Conservation (phyloP, 2,113 vertebrate species). For the Phalacrocorax aristotelis region DNA sequence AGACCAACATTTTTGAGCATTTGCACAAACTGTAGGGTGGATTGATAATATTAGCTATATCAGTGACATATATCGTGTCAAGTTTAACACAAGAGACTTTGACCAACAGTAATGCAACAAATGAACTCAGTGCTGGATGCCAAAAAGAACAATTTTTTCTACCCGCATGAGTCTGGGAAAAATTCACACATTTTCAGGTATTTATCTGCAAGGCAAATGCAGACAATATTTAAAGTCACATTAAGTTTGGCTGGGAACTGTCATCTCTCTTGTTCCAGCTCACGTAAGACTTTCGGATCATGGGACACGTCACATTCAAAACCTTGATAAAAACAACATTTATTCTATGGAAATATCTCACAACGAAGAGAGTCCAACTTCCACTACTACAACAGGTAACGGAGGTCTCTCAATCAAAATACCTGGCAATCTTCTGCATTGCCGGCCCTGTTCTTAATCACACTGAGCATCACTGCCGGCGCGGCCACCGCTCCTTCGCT, state of each 20-base stretch:
- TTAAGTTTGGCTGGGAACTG: neutral
- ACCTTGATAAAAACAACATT: slow-evolving; percentile 39
- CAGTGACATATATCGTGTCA: neutral
- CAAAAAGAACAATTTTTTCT: neutral
- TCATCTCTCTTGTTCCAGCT: slow-evolving; percentile 57
- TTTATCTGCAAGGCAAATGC: neutral
- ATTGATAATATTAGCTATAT: neutral
- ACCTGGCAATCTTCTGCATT: neutral
- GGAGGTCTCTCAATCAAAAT: neutral
- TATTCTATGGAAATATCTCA: slow-evolving; percentile 64
- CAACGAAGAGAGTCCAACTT: slow-evolving; percentile 56
- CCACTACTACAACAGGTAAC: slow-evolving; percentile 69
- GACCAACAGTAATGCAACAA: neutral
- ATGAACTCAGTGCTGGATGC: neutral
- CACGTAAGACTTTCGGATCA: slow-evolving; percentile 53
- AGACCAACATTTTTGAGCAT: neutral
- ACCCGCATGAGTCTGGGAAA: neutral
- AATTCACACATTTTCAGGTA: neutral
- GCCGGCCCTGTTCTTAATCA: neutral
- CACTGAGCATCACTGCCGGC: accelerated
- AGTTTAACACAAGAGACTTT: neutral
- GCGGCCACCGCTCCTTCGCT: accelerated
- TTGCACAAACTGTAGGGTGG: neutral
- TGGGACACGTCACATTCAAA: slow-evolving; percentile 45
- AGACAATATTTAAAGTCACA: neutral